Evolutionary conservation across 2,888 invertebrate genomes (phyloP), one percentile per base, ranked within the genome.

Genomic region (Noctua janthina): DNA sequence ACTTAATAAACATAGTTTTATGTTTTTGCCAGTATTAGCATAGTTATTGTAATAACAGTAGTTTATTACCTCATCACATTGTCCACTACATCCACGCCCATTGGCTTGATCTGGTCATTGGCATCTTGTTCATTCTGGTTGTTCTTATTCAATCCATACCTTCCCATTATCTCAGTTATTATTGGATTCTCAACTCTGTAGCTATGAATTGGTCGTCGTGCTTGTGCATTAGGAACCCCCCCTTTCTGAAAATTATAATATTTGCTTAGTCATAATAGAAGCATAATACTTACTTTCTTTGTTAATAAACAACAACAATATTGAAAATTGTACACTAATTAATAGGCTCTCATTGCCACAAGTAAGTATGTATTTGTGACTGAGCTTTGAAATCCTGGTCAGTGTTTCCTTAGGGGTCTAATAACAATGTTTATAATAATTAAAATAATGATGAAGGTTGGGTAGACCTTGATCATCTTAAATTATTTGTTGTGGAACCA

Each of bases 51-150:
- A 49, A 8, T 49, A 17, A 17, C 4, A 75, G 6, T 67, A 35
- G 35, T 43, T 64, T 2, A 17, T 68, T 91, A 96, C 96, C 96
- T 96, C 89, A 93, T 84, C 17, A 92, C 89, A 93, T 96, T 95
- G 87, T 96, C 96, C 49, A 95, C 93, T 89, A 92, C 96, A 92
- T 96, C 96, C 46, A 66, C 72, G 23, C 92, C 93, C 88, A 11
- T 15, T 39, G 51, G 7, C 23, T 56, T 51, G 29, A 23, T 67
- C 8, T 72, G 59, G 11, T 54, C 29, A 15, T 67, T 51, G 11
- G 68, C 20, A 67, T 74, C 64, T 75, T 59, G 81, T 72, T 82
- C 78, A 62, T 80, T 70, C 20, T 81, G 81, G 6, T 79, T 82
- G 6, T 85, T 84, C 17, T 83, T 83, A 8, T 84, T 78, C 3